phyloP scores from a whole-genome alignment of 2,113 vertebrate genomes.

The Grammomys dolichurus region DNA sequence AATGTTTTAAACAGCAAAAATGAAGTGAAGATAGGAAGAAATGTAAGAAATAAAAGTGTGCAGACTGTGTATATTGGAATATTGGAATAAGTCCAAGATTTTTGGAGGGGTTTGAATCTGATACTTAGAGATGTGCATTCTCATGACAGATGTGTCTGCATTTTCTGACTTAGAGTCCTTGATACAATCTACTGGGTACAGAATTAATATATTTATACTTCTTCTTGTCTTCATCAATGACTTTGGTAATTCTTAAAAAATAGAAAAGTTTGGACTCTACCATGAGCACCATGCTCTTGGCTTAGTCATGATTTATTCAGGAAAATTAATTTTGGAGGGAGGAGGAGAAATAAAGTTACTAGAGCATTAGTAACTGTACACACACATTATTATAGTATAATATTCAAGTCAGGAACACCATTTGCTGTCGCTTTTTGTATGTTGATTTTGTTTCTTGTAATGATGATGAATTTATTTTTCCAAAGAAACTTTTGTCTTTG shows the following conservation, averaged over 20 bases:
- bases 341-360: not conserved
- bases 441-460: not conserved
- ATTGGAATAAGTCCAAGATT: not conserved
- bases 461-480: not conserved
- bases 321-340: not conserved
- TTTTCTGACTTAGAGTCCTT: not conserved
- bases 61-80: no score
- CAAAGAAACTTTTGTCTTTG: not conserved
- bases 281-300: not conserved
- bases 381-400: not conserved
- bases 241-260: not conserved
- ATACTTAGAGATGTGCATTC: not conserved
- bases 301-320: not conserved
- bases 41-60: not conserved
- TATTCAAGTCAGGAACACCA: not conserved
- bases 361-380: not conserved
- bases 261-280: not conserved
- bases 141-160: not conserved
- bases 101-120: not conserved
- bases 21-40: not conserved
- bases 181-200: not conserved
- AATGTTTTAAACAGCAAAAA: not conserved
- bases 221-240: not conserved
- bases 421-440: not conserved
- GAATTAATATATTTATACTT: not conserved